Evolutionary conservation across 2,113 vertebrate genomes (phyloP), one percentile per base, ranked within the genome.

Genomic region (Hirundichthys speculiger): DNA sequence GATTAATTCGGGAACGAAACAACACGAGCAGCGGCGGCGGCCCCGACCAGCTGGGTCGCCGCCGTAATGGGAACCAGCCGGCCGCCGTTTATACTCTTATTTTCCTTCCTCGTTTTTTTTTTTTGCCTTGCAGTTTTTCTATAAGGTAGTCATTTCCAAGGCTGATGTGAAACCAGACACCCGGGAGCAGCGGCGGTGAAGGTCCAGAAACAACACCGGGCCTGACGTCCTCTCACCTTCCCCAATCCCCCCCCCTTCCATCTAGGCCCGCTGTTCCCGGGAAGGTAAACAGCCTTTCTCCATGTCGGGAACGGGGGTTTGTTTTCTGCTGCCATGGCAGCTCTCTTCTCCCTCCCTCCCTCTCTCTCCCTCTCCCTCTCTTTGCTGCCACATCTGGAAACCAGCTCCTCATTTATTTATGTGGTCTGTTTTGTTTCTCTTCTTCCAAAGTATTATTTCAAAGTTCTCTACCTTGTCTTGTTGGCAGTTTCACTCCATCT

Each of bases 381-480:
- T 67, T 56, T 68, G 54, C 76, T 66, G 68, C 71, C 81, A 92
- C 92, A 93, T 93, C 92, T 93, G 92, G 92, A 92, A 84, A 85
- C 91, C 88, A 92, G 90, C 78, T 86, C 79, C 85, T 79, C 77
- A 77, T 90, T 90, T 91, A 92, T 91, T 92, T 88, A 88, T 92
- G 91, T 86, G 83, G 82, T 80, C 86, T 72, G 75, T 88, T 76
- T 87, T 89, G 85, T 76, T 81, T 77, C 57, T 66, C 64, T 81
- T 45, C 58, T 42, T 73, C 80, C 39, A 64, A 69, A 83, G 63
- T 75, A 73, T 89, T 83, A 73, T 75, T 88, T 75, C 66, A 81
- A 90, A 88, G 82, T 89, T 43, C 70, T 89, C 82, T 88, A 90
- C 90, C 84, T 89, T 89, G 83, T 84, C 75, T 78, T 76, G 75